Evolutionary conservation across 2,888 invertebrate genomes (phyloP), one percentile per base, ranked within the genome.

Genomic region (Nematopogon swammerdamellus): DNA sequence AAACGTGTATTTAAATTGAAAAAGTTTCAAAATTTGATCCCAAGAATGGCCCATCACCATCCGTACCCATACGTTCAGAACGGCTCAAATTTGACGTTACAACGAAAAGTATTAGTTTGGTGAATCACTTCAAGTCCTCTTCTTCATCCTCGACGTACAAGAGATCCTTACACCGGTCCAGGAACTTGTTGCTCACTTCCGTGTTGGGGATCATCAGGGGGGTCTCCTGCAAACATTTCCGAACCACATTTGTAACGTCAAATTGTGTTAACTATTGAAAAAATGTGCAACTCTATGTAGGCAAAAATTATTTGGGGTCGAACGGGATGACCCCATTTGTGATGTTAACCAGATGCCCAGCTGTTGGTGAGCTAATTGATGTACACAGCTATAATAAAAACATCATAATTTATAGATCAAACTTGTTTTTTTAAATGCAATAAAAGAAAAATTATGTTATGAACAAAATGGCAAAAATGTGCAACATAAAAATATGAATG

Each of bases 71-170:
- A 42, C 49, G 47, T 49, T 47, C 47, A 51, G 48, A 49, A 45
- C 44, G 49, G 50, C 49, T 49, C 44, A 53, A 25, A 49, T 46
- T 48, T 47, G 55, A 56, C 55, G 56, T 50, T 52, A 54, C 36
- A 46, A 45, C 30, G 18, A 45, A 16, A 45, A 14, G 17, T 8
- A 45, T 3, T 11, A 44, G 3, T 19, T 25, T 43, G 44, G 19
- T 60, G n/a, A n/a, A n/a, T 70, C 63, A 77, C 58, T 77, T 77
- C 1, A 76, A 58, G 53, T 76, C 75, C 5, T 69, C 75, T 43
- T 74, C 75, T 8, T 74, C 77, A n/a, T 77, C 76, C 54, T 76
- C 77, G 0, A 71, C 74, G 56, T 72, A 76, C 2, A 74, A 59
- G 18, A 77, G 51, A 49, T 76, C 75, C 30, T 76, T 73, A 71